These are phyloP conservation scores for Palloptera scutellata DNA, from an alignment of 2,888 invertebrate species.

Conservation along the genomic window DNA sequence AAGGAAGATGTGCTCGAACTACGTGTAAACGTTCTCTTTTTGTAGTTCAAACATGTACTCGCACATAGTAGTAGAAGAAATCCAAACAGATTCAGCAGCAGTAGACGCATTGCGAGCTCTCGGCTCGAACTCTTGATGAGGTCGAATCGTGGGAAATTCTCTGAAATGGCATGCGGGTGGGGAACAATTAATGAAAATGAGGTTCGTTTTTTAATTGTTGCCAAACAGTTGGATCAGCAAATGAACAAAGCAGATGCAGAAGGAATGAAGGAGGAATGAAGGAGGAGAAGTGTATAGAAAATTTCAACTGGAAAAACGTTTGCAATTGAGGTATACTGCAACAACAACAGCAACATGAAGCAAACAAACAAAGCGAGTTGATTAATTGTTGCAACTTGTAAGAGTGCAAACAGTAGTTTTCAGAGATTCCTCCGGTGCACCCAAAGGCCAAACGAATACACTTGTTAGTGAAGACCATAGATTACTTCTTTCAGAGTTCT, in stretches of 20 bases:
- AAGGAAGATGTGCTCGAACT: too few species aligned
- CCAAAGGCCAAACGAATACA: slow-evolving; percentile 7
- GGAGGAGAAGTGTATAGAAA: neutral
- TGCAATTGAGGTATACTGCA: too few species aligned
- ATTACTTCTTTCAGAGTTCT: neutral
- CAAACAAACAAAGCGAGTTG: neutral
- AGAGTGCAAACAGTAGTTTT: slow-evolving; percentile 24
- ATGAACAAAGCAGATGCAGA: neutral
- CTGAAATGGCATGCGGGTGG: slow-evolving; percentile 59
- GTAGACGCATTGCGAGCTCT: neutral
- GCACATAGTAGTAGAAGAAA: neutral
- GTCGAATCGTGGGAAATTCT: slow-evolving; percentile 56
- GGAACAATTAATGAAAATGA: slow-evolving; percentile 53
- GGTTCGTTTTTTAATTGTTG: slow-evolving; percentile 35
- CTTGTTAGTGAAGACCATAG: slow-evolving; percentile 6
- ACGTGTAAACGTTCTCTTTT: too few species aligned
- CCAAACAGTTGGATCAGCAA: slow-evolving; percentile 16
- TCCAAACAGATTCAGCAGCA: neutral
- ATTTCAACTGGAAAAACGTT: too few species aligned
- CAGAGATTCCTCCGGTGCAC: slow-evolving; percentile 9
- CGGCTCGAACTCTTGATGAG: slow-evolving; percentile 20
- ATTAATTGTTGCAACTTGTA: neutral
- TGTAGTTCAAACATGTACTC: too few species aligned
- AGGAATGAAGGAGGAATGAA: neutral
- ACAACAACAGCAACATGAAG: too few species aligned